Base-by-base conservation (phyloP, 2,113 vertebrate genomes). In the rat (Rattus norvegicus) region DNA sequence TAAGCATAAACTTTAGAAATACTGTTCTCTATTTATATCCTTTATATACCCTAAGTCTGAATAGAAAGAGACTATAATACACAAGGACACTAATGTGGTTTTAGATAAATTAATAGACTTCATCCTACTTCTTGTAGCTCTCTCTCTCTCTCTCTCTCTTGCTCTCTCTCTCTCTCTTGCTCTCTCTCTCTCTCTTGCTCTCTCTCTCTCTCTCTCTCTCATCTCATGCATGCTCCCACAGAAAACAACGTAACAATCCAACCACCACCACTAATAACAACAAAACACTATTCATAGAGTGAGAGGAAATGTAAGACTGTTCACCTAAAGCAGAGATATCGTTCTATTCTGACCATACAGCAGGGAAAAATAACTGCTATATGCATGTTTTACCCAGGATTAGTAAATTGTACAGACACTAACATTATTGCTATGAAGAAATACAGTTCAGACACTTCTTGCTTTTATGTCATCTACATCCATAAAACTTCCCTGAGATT, bases 61-160 rank as follows among this genome's bases (percentile, higher is more conserved):
- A 26, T 6, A 87, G 67, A 85, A 36, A 95, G 30, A 79, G 19
- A 94, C 0, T 28, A 75, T 26, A 75, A 33, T 47, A 4, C 0
- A 1, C 19, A 75, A 72, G 7, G 90, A 95, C 2, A 96, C 10
- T 94, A 90, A 77, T 49, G 77, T 1, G 1, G 3, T 94, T 95
- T 92, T 1, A 52, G 39, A 70, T 79, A 88, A 95, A 52, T 97
- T 95, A 93, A 36, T 85, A 59, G 14, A 95, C 88, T 97, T 93
- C 67, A 76, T 86, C 72, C 5, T 7, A n/a, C 39, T 88, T 96
- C 24, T 1, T 20, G 2, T 52, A 93, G 49, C 22, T 9, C 24
- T 26, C 9, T 26, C 63, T 28, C 63, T 26, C 26, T 28, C 7
- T n/a, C n/a, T 65, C 8, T 65, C 63, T 65, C 63, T 65, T 8